Evolutionary conservation across 2,888 invertebrate genomes (phyloP), one percentile per base, ranked within the genome.

Genomic region (Podotricha telesiphe): DNA sequence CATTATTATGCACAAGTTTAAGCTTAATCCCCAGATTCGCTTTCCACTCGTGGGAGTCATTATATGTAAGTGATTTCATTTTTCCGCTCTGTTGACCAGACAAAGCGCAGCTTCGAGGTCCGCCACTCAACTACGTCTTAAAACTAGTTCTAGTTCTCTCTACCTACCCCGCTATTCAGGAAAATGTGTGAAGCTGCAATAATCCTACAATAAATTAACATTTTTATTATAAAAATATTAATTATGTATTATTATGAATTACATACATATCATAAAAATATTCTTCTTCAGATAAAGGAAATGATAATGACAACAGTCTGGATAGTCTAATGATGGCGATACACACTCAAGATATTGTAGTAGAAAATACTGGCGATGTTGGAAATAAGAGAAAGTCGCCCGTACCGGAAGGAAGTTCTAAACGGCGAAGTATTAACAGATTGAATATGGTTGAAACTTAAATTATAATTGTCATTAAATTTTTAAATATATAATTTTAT

Each of bases 271-370:
- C 51, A 40, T 42, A 15, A 20, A 37, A 48, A 58, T 48, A 53
- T 65, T 70, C 81, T 72, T 80, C 82, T 76, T 47, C 86, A 87
- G 88, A 87, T 79, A 81, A 83, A 67, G 84, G 84, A 28, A 68
- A 81, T 58, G 74, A 77, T 75, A 80, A 74, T 70, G 79, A 80
- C 67, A 77, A 76, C 67, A 84, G 83, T 70, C 76, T 89, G 71
- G 90, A 91, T 79, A 77, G 77, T 15, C 76, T 91, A 13, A 78
- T 92, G 55, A 76, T 88, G 82, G 86, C 83, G 42, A 83, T 91
- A 53, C 86, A 86, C 13, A 84, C 86, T 0, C 91, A 89, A 72
- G 90, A 88, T 66, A 84, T 89, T 11, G 80, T 81, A 66, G 82
- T 84, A 10, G 86, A 85, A 47, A 81, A 82, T 63, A 78, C 81